phyloP scores from a whole-genome alignment of 2,888 invertebrate genomes.

The Idaea aversata region DNA sequence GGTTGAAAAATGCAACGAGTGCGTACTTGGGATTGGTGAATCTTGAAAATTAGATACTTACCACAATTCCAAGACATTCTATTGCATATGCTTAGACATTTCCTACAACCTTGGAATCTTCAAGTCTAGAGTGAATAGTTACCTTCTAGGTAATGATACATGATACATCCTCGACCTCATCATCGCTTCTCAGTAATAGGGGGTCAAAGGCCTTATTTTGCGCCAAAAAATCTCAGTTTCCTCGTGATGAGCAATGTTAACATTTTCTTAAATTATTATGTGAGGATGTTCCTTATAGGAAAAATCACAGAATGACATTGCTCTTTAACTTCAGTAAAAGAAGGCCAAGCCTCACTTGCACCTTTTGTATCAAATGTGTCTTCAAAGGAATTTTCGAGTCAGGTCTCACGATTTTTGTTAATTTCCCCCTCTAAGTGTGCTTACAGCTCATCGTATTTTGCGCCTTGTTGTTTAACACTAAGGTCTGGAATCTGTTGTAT shows the following conservation, averaged over 20 bases:
- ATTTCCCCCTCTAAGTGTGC: constrained; percentile 22
- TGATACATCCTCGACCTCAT: too few relatives aligned
- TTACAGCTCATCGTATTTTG: not conserved
- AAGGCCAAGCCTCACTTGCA: constrained; percentile 9
- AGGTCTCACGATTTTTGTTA: constrained; percentile 26
- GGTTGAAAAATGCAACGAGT: not conserved
- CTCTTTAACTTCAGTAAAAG: not conserved
- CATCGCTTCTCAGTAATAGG: too few relatives aligned
- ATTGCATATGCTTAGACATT: too few relatives aligned
- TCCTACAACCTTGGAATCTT: too few relatives aligned
- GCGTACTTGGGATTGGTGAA: not conserved
- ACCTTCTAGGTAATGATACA: too few relatives aligned
- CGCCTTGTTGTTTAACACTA: constrained; percentile 12
- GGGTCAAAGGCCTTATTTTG: too few relatives aligned
- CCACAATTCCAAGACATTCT: too few relatives aligned
- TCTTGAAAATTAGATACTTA: too few relatives aligned
- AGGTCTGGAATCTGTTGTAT: constrained; percentile 20
- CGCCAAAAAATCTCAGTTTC: too few relatives aligned
- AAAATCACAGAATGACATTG: not conserved
- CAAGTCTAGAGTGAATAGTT: too few relatives aligned
- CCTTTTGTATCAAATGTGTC: constrained; percentile 19
- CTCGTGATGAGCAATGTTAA: not conserved
- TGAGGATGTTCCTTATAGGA: not conserved
- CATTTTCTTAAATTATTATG: not conserved
- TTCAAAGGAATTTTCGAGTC: constrained; percentile 20